Percentiles rank a stretch among this genome's conserved stretches.
Conservation (phyloP, 30 jellyfish, hydroid and myxozoan genomes). For the Hydractinia echinata region DNA sequence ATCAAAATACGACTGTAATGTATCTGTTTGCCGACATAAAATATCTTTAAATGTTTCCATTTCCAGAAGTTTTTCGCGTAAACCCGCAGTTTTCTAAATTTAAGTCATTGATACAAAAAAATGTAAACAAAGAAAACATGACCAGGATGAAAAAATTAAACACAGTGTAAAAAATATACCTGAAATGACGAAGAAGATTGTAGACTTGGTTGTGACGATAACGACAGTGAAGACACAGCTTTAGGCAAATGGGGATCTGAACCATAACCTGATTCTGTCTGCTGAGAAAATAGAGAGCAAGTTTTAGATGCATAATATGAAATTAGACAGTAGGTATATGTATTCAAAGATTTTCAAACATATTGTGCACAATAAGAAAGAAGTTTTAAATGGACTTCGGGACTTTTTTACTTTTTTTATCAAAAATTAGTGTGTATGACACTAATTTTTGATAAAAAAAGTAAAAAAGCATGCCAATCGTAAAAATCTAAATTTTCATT, state of each 20-base stretch:
- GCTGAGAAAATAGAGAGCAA: conserved; percentile 39
- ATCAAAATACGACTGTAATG: conserved; percentile 83
- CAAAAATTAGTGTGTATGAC: too few species aligned
- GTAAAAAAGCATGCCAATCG: too few species aligned
- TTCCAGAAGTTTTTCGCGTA: conserved; percentile 81
- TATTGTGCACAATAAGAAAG: too few species aligned
- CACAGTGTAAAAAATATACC: conserved; percentile 31
- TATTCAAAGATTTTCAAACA: too few species aligned
- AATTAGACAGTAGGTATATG: not conserved
- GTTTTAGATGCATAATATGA: not conserved
- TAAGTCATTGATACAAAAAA: not conserved
- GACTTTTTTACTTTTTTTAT: too few species aligned
- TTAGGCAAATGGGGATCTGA: conserved; percentile 96
- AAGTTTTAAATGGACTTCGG: too few species aligned
- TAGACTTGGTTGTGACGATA: conserved; percentile 80
- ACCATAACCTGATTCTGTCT: conserved; percentile 92
- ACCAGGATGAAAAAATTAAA: not conserved
- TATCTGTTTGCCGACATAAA: conserved; percentile 81
- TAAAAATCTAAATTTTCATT: too few species aligned
- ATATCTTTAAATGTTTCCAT: conserved; percentile 94
- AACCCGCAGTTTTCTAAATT: conserved; percentile 76
- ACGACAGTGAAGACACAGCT: conserved; percentile 79
- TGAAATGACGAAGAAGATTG: conserved; percentile 82
- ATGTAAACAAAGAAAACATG: not conserved
- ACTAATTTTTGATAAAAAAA: too few species aligned